These are phyloP conservation scores for Vulpes ferrilata DNA, from an alignment of 2,113 vertebrate species.

Conservation along the genomic window DNA sequence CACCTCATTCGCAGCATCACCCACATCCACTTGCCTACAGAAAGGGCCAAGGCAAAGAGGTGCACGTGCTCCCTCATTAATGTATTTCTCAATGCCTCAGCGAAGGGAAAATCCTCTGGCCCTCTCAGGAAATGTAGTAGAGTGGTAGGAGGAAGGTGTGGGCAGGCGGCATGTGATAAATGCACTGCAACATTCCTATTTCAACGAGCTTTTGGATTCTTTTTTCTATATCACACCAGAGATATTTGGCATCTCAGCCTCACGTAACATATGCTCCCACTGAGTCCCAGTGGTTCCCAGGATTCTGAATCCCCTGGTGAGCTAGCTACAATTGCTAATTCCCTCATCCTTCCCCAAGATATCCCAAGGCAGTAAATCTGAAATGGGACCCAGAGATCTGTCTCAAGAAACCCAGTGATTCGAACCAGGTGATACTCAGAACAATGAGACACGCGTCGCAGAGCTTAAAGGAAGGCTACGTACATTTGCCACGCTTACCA, in stretches of 20 bases:
- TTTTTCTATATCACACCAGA: neutral
- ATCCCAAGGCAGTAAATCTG: neutral
- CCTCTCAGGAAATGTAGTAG: neutral
- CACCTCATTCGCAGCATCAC: neutral
- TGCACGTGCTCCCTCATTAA: neutral
- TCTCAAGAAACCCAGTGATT: neutral
- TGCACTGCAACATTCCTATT: neutral
- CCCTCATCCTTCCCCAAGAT: neutral
- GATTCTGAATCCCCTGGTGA: neutral
- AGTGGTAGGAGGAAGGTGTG: no score
- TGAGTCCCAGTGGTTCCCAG: neutral
- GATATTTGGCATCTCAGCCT: neutral
- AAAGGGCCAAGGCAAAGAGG: neutral
- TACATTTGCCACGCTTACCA: neutral
- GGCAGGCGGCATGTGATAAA: neutral
- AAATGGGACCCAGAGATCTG: neutral
- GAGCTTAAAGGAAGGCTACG: neutral
- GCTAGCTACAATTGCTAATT: neutral
- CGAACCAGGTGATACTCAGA: neutral
- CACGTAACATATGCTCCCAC: neutral
- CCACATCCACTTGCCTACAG: neutral
- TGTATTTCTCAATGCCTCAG: neutral
- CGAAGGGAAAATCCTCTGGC: neutral
- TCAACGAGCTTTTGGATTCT: neutral
- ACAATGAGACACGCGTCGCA: neutral